Base-by-base conservation (phyloP, 2,113 vertebrate genomes). In the Sitta europaea region DNA sequence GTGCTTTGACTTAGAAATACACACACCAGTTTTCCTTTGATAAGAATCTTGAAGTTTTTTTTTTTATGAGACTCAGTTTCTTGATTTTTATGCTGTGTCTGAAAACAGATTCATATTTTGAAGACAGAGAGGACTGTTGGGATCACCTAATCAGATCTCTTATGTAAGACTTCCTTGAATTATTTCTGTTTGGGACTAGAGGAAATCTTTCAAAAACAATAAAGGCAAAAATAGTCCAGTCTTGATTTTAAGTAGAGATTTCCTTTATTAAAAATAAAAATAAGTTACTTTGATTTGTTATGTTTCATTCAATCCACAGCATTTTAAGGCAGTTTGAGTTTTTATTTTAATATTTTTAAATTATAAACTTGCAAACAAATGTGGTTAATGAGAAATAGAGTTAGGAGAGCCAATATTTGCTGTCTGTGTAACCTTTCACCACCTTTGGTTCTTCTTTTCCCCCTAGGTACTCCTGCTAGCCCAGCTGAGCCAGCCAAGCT, bases 91-190 rank as follows among this genome's bases (percentile, higher is more conserved):
- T 78, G 12, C 48, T 66, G 2, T 36, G 16, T 71, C 47, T 92
- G 80, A 70, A 86, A 92, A 83, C 19, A 79, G 33, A 73, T 90
- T 73, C 36, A 62, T 45, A 57, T 88, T 93, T 90, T 88, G 50
- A 92, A 93, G 90, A 79, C 18, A 53, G 48, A 81, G 29, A 61
- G 28, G 53, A 54, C 50, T 79, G 20, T 38, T 93, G 62, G 48
- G 36, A 79, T 93, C 58, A 79, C 38, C 75, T 88, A 58, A 76
- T 92, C 75, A 80, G 67, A 58, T 88, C 33, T 86, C 42, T 96
- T 97, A 86, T 86, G 62, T 80, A 93, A 95, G 79, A 94, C 75
- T 95, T 97, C 95, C 90, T 92, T 92, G 85, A 93, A 94, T 96
- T 97, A 95, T 93, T 96, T 90, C 90, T 93, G 54, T 79, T 58